These are phyloP conservation scores for Lagopus leucura DNA, from an alignment of 2,113 vertebrate species.

Conservation along the genomic window DNA sequence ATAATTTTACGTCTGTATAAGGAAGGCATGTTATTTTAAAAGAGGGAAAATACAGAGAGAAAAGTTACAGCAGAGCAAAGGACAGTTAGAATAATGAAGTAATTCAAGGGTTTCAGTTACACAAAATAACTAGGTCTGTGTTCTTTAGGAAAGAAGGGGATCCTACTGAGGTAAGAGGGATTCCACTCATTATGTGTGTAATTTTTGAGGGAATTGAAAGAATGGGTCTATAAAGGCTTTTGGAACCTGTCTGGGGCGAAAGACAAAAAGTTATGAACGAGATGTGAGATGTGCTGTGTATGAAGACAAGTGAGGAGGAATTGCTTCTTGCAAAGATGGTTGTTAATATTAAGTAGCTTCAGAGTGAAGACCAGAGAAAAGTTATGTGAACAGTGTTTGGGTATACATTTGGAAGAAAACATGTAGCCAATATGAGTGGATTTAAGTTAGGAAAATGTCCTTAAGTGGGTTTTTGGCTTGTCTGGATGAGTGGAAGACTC, in stretches of 20 bases:
- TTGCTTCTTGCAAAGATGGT: background rate
- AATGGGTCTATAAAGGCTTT: background rate
- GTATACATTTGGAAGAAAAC: background rate
- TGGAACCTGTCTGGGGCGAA: background rate
- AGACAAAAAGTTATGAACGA: background rate
- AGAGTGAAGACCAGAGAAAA: background rate
- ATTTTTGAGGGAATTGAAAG: background rate
- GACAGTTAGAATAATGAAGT: background rate
- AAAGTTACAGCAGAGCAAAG: slow-evolving; percentile 4
- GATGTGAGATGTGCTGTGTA: background rate
- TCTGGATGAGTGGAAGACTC: slow-evolving; percentile 31
- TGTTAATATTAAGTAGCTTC: background rate
- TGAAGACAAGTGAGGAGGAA: background rate
- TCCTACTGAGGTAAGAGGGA: background rate
- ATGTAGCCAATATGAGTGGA: background rate
- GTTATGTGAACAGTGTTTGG: background rate
- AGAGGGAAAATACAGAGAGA: slow-evolving; percentile 44
- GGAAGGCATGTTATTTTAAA: slow-evolving; percentile 38
- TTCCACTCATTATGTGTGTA: background rate
- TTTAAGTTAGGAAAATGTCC: background rate
- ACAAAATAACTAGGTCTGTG: background rate
- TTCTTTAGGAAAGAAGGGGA: background rate
- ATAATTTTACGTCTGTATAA: slow-evolving; percentile 21
- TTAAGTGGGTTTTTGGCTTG: background rate
- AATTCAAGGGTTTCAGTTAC: background rate